A percentile compares a stretch with the other conserved stretches of the same genome.
These are phyloP conservation scores for Serranus cabrilla DNA, from an alignment of 2,797 vertebrate genomes.

Conservation along the genomic window DNA sequence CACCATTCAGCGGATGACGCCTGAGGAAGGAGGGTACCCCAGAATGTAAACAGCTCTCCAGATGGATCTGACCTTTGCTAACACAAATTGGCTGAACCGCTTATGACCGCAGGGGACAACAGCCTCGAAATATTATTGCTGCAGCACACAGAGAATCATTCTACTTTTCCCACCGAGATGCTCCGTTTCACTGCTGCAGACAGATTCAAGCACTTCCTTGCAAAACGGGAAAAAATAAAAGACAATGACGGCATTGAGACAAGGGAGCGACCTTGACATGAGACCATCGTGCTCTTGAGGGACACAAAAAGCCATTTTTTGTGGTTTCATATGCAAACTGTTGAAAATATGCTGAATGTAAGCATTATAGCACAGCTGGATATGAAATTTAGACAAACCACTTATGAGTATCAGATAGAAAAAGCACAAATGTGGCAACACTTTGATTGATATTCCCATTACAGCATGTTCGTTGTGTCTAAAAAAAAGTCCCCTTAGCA, in stretches of 20 bases:
- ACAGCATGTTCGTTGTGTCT: conserved; percentile 1
- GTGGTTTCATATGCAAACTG: conserved; percentile 33
- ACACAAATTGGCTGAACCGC: conserved; percentile 70
- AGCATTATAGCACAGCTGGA: conserved; percentile 28
- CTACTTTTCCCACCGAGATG: conserved; percentile 52
- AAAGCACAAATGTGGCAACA: conserved; percentile 36
- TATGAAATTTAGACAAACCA: conserved; percentile 35
- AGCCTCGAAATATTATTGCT: conserved; percentile 74
- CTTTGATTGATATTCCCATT: conserved; percentile 34
- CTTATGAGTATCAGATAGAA: conserved; percentile 28
- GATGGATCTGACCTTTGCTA: conserved; percentile 79
- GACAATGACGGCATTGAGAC: conserved; percentile 62
- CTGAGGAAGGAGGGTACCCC: conserved; percentile 63
- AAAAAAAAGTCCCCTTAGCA: conserved; percentile 17
- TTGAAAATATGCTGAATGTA: conserved; percentile 9
- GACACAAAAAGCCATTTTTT: conserved; percentile 42
- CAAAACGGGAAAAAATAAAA: conserved; percentile 10
- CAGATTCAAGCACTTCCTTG: conserved; percentile 39
- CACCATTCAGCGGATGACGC: conserved; percentile 62
- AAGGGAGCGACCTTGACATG: conserved; percentile 57
- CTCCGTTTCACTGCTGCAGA: conserved; percentile 53
- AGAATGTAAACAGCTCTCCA: conserved; percentile 81
- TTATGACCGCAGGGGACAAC: conserved; percentile 69
- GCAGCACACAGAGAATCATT: conserved; percentile 60
- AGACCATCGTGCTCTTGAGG: conserved; percentile 15